Evolutionary conservation across 2,113 vertebrate species (phyloP).

Genomic region (Petrocephalus microphthalmus): DNA sequence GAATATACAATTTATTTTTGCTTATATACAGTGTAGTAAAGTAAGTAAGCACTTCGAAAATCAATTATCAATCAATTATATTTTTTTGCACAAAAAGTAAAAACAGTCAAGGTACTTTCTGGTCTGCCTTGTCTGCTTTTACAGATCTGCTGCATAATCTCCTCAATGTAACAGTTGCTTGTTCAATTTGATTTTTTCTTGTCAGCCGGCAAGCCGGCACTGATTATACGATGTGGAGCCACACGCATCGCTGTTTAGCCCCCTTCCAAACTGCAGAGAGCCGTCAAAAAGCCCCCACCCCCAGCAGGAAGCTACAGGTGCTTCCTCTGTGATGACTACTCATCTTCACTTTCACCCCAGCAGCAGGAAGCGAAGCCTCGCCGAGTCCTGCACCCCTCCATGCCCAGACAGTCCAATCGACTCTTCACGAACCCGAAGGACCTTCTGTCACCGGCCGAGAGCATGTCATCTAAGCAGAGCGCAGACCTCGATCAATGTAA

Average conservation of each 20-base stretch:
- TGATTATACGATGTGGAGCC: background rate
- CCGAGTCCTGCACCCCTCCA: slow-evolving; percentile 17
- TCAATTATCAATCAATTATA: background rate
- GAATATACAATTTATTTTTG: background rate
- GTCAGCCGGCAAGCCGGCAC: background rate
- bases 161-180: background rate
- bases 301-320: slow-evolving; percentile 40
- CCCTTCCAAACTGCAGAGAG: background rate
- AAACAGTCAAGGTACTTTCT: background rate
- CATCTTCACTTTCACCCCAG: background rate
- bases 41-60: background rate
- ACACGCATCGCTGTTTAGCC: background rate
- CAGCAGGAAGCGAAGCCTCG: slow-evolving; percentile 49
- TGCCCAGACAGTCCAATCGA: background rate
- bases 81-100: background rate
- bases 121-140: background rate
- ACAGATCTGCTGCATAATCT: background rate
- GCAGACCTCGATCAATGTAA: slow-evolving; percentile 33
- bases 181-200: background rate
- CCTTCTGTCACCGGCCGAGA: slow-evolving; percentile 9
- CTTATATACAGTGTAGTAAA: background rate
- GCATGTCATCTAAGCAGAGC: slow-evolving; percentile 26
- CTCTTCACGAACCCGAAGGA: slow-evolving; percentile 9
- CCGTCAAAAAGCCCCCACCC: background rate
- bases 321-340: slow-evolving; percentile 40